A percentile compares a stretch with the other conserved stretches of the same genome.
Evolutionary conservation across 2,797 vertebrate genomes (phyloP).

Genomic region (Sebastes hopkinsi): DNA sequence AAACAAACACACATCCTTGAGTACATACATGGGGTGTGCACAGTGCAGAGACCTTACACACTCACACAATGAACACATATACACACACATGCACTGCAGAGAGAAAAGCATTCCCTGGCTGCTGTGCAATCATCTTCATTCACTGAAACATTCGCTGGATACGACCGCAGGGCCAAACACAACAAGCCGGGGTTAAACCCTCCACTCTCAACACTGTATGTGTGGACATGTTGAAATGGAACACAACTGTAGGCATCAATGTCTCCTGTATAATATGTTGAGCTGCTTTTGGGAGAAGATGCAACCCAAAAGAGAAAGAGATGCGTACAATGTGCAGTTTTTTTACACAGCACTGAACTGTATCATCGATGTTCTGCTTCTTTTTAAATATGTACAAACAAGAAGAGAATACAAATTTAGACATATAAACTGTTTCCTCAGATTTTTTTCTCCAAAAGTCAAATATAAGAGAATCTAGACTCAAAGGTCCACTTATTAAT

Average conservation of each 20-base stretch:
- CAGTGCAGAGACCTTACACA: neutral
- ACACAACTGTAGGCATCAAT: neutral
- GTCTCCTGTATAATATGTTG: neutral
- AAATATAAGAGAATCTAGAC: neutral
- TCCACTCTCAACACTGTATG: neutral
- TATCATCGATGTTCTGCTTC: neutral
- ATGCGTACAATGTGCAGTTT: neutral
- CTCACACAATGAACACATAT: neutral
- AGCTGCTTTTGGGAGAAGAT: neutral
- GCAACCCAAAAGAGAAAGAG: neutral
- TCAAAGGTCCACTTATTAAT: neutral
- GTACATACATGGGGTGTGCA: neutral
- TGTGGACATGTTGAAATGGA: neutral
- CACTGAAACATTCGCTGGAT: neutral
- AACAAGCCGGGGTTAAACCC: neutral
- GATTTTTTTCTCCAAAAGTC: neutral
- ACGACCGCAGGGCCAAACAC: conserved; percentile 9
- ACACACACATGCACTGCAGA: neutral
- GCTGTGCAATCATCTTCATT: conserved; percentile 30
- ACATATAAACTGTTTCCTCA: neutral
- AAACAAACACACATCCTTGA: neutral
- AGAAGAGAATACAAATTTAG: neutral
- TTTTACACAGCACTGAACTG: neutral
- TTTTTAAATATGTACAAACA: neutral
- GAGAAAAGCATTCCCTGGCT: conserved; percentile 6